Evolutionary conservation across 2,888 invertebrate species (phyloP).

Genomic region (Exephanes ischioxanthus): DNA sequence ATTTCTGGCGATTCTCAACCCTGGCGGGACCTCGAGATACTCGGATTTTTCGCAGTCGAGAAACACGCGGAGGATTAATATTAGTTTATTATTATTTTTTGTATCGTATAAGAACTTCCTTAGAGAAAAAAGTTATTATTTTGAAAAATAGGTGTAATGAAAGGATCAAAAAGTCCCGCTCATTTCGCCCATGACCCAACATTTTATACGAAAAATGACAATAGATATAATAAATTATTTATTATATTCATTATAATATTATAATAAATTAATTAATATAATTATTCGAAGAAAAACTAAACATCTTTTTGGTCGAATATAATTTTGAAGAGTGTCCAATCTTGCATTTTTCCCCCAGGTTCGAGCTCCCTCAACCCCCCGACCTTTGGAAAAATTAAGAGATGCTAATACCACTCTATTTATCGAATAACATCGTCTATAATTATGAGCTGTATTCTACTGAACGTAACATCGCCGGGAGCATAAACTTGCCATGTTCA

Average conservation of each 20-base stretch:
- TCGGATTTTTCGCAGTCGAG: not conserved
- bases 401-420: conserved; percentile 36
- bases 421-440: conserved; percentile 47
- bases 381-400: not conserved
- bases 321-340: not conserved
- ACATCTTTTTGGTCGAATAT: not conserved
- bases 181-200: no score
- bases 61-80: not conserved
- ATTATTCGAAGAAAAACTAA: not conserved
- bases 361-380: not conserved
- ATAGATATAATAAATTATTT: no score
- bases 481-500: conserved; percentile 8
- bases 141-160: no score
- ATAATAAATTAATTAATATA: no score
- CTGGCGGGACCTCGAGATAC: not conserved
- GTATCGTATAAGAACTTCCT: no score
- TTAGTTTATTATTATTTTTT: not conserved
- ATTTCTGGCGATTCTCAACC: conserved; percentile 2
- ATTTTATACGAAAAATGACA: no score
- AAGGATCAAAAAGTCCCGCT: no score
- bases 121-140: no score
- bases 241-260: no score
- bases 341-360: not conserved
- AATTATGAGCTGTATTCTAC: conserved; percentile 25
- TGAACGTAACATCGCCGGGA: conserved; percentile 19